A percentile compares a stretch with the other conserved stretches of the same genome.
Conservation (phyloP, 23 tunicate genomes). For the Halocynthia aurantium region DNA sequence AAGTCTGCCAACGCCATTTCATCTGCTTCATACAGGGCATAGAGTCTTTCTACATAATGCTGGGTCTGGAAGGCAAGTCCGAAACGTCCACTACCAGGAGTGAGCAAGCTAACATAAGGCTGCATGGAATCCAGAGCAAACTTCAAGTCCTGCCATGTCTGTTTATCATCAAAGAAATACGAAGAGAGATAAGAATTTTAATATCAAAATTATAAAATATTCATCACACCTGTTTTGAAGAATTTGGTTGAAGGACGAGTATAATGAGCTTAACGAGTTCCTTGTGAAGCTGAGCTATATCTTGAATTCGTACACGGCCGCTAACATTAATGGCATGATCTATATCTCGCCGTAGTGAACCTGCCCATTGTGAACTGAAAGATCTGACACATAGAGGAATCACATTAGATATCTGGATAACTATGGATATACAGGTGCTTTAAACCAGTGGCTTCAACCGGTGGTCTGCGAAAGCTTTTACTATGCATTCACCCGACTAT, state of each 20-base stretch:
- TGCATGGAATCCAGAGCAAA: conserved; percentile 27
- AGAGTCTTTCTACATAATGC: conserved; percentile 76
- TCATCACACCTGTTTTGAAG: conserved; percentile 37
- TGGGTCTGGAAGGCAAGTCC: conserved; percentile 15
- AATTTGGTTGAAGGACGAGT: conserved; percentile 52
- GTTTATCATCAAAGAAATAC: background rate
- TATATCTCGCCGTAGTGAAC: conserved; percentile 39
- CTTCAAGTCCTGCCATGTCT: conserved; percentile 73
- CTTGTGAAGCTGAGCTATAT: conserved; percentile 55
- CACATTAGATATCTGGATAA: too few species aligned
- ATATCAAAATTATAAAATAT: background rate
- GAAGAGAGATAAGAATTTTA: background rate
- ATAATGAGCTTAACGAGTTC: conserved; percentile 55
- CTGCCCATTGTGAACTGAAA: conserved; percentile 38
- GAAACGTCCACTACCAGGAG: background rate
- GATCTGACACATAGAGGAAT: background rate
- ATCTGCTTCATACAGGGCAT: conserved; percentile 25
- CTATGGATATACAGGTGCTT: too few species aligned
- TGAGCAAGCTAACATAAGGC: conserved; percentile 42
- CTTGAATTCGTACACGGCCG: conserved; percentile 62
- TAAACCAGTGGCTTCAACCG: background rate
- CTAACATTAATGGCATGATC: conserved; percentile 64
- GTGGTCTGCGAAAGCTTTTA: background rate
- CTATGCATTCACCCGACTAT: background rate
- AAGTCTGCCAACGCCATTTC: conserved; percentile 39